Conservation (phyloP, 2,888 invertebrate species). For the Hirtodrosophila histrioides region DNA sequence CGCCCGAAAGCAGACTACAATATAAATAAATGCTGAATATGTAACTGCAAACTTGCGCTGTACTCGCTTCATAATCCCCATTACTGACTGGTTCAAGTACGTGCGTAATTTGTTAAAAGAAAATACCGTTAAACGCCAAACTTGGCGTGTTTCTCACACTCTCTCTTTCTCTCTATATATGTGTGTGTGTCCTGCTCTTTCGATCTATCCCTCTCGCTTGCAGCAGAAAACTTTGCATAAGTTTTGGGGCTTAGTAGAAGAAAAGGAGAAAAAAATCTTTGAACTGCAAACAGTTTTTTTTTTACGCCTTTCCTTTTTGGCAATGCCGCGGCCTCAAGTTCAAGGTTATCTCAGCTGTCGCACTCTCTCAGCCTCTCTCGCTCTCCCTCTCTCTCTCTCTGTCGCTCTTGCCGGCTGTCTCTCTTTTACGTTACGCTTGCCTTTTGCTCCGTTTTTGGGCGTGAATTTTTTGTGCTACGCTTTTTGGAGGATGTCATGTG, state of each 20-base stretch:
- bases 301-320: conserved; percentile 52
- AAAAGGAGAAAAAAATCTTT: conserved; percentile 31
- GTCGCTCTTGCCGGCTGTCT: conserved; percentile 2
- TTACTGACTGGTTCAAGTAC: conserved; percentile 58
- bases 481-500: conserved; percentile 56
- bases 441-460: conserved; percentile 51
- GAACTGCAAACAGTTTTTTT: conserved; percentile 37
- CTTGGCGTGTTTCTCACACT: neutral
- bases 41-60: conserved; percentile 14
- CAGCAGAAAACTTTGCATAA: conserved; percentile 56
- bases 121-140: neutral
- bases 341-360: conserved; percentile 62
- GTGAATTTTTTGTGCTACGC: conserved; percentile 49
- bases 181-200: neutral
- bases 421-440: conserved; percentile 10
- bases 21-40: neutral
- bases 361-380: conserved; percentile 20
- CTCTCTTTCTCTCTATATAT: conserved; percentile 5
- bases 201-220: neutral
- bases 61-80: conserved; percentile 34
- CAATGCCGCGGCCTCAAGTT: conserved; percentile 62
- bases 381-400: conserved; percentile 22
- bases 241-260: conserved; percentile 24
- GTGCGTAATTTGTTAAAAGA: conserved; percentile 47
- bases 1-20: conserved; percentile 14